phyloP scores from a whole-genome alignment of 2,888 invertebrate genomes.

The Oscheius sp. region DNA sequence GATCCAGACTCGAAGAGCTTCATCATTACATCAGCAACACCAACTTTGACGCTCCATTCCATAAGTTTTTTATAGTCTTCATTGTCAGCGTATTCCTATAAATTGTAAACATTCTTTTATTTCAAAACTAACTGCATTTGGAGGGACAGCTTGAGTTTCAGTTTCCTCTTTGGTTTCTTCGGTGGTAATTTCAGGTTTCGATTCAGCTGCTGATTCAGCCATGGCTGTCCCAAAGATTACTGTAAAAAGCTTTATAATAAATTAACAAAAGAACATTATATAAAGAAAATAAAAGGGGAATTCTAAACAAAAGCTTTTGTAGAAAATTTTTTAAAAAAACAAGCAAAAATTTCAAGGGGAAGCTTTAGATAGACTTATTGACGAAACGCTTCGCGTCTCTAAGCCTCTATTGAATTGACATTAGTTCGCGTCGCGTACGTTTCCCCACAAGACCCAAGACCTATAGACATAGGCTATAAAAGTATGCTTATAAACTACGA shows the following conservation, averaged over 20 bases:
- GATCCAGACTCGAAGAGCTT: conserved; percentile 45
- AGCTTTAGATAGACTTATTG: neutral
- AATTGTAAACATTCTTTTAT: neutral
- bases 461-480: no score
- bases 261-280: neutral
- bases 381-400: neutral
- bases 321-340: neutral
- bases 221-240: neutral
- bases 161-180: neutral
- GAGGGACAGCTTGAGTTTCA: neutral
- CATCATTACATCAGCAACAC: conserved; percentile 40
- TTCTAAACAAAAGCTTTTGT: neutral
- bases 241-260: neutral
- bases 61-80: conserved; percentile 44
- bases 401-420: neutral
- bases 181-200: neutral
- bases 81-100: conserved; percentile 42
- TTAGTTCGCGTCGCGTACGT: neutral
- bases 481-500: neutral
- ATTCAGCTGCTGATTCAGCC: neutral
- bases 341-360: neutral
- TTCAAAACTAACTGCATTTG: neutral
- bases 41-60: conserved; percentile 36
- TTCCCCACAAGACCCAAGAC: neutral
- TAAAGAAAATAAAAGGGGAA: neutral